These are phyloP conservation scores for Ligdia adustata DNA, from an alignment of 2,888 invertebrate species.

Conservation along the genomic window DNA sequence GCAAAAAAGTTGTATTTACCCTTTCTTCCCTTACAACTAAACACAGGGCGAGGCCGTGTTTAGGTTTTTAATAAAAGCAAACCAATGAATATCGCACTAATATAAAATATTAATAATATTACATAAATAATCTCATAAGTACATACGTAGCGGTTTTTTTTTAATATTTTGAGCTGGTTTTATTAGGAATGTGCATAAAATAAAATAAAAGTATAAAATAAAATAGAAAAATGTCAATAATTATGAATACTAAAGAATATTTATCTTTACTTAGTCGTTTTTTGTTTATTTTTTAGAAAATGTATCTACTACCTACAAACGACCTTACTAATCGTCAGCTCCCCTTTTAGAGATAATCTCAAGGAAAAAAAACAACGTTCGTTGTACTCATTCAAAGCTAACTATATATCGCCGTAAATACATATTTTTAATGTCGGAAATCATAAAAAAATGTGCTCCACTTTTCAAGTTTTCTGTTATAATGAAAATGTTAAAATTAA, in stretches of 20 bases:
- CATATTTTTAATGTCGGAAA: too few species aligned
- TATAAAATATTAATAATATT: slow-evolving; percentile 7
- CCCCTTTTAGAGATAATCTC: too few species aligned
- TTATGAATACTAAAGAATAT: slow-evolving; percentile 3
- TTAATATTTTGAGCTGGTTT: slow-evolving; percentile 40
- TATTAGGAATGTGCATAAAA: slow-evolving; percentile 48
- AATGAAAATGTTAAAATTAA: too few species aligned
- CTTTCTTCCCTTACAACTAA: background rate
- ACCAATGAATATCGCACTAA: slow-evolving; percentile 3
- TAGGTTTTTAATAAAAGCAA: slow-evolving; percentile 2
- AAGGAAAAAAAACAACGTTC: too few species aligned
- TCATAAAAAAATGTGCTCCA: too few species aligned
- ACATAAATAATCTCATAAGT: slow-evolving; percentile 52
- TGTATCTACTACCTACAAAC: background rate
- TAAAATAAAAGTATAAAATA: slow-evolving; percentile 15
- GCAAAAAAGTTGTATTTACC: background rate
- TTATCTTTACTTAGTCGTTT: too few species aligned
- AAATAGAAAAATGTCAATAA: slow-evolving; percentile 6
- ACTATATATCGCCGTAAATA: too few species aligned
- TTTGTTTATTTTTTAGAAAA: background rate
- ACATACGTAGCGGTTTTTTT: slow-evolving; percentile 41
- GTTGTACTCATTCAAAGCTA: too few species aligned
- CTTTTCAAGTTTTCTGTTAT: too few species aligned
- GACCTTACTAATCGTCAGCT: too few species aligned
- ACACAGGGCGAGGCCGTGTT: background rate